These are phyloP conservation scores for Yponomeuta cagnagella DNA, from an alignment of 2,888 invertebrate species.

Conservation along the genomic window DNA sequence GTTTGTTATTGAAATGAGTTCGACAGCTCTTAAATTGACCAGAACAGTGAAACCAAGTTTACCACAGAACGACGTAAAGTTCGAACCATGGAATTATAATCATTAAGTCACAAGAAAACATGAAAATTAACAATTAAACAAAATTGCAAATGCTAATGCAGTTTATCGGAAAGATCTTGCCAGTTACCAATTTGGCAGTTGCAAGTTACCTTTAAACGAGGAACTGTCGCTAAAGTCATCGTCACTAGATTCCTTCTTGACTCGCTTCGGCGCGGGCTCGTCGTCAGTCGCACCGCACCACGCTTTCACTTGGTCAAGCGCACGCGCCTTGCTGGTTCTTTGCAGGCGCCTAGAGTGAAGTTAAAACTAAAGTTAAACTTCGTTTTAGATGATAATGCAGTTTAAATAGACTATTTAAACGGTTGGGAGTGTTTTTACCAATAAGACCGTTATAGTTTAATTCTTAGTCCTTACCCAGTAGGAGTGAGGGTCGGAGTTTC, in stretches of 20 bases:
- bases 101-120: too few relatives aligned
- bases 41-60: too few relatives aligned
- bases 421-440: too few relatives aligned
- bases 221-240: constrained; percentile 70
- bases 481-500: constrained; percentile 60
- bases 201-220: constrained; percentile 36
- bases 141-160: too few relatives aligned
- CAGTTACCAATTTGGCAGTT: neutral
- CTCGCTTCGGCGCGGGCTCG: constrained; percentile 65
- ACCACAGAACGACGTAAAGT: too few relatives aligned
- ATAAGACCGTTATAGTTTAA: too few relatives aligned
- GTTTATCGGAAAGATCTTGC: too few relatives aligned
- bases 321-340: constrained; percentile 87
- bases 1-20: too few relatives aligned
- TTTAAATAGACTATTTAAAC: neutral
- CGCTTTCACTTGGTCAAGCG: constrained; percentile 87
- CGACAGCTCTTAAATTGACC: too few relatives aligned
- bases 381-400: neutral
- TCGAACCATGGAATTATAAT: too few relatives aligned
- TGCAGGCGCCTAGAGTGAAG: constrained; percentile 75
- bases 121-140: too few relatives aligned
- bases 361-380: neutral
- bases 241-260: constrained; percentile 72
- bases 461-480: constrained; percentile 48
- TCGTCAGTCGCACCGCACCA: constrained; percentile 82